These are phyloP conservation scores for Mycalesis mineus DNA, from an alignment of 2,888 invertebrate species.

Conservation along the genomic window DNA sequence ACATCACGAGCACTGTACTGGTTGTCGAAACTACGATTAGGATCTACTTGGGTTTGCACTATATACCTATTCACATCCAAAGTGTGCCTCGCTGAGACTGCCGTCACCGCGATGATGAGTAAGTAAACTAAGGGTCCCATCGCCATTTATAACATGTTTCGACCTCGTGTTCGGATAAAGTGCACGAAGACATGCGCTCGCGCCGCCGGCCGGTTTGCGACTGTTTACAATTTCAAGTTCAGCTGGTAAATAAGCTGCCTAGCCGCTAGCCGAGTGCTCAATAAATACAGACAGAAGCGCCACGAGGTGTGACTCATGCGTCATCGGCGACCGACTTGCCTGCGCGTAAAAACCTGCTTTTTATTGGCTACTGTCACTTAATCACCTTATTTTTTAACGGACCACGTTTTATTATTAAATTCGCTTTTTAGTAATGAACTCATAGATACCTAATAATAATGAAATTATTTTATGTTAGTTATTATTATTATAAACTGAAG, in stretches of 20 bases:
- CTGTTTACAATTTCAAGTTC: conserved; percentile 21
- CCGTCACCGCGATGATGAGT: conserved; percentile 6
- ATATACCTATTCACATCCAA: conserved; percentile 11
- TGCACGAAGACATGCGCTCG: conserved; percentile 3
- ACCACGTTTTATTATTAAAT: neutral
- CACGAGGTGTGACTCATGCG: neutral
- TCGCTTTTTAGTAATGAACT: neutral
- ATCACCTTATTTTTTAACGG: too few species aligned
- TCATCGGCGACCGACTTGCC: neutral
- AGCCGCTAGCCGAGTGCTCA: conserved; percentile 8
- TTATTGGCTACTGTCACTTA: neutral
- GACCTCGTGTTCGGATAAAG: neutral
- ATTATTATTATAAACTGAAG: too few species aligned
- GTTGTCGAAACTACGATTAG: neutral
- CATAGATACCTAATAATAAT: too few species aligned
- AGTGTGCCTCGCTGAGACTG: conserved; percentile 14
- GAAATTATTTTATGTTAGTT: too few species aligned
- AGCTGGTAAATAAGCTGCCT: conserved; percentile 21
- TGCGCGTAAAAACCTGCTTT: conserved; percentile 2
- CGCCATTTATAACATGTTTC: conserved; percentile 11
- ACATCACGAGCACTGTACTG: neutral
- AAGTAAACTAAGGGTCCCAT: conserved; percentile 16
- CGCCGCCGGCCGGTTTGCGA: conserved; percentile 12
- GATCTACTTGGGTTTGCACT: conserved; percentile 4
- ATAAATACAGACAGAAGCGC: conserved; percentile 16